Evolutionary conservation across 2,888 invertebrate species (phyloP).

Genomic region (Eueremaeus valkanovi): DNA sequence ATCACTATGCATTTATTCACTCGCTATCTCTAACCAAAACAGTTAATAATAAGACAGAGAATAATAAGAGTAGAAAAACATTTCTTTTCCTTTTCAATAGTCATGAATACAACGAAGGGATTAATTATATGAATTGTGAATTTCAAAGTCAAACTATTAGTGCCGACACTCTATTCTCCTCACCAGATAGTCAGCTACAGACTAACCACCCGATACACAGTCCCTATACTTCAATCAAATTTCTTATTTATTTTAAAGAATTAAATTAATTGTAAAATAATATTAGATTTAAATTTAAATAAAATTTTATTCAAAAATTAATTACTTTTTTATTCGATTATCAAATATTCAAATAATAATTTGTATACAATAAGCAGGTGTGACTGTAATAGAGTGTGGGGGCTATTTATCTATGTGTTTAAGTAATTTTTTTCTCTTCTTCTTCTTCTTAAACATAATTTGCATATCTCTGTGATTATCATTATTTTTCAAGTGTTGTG

Average conservation of each 20-base stretch:
- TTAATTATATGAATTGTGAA: neutral
- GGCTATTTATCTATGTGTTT: neutral
- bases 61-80: neutral
- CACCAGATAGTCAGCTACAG: too few relatives aligned
- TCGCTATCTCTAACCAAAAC: neutral
- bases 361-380: neutral
- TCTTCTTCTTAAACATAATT: neutral
- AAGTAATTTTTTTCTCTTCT: neutral
- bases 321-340: too few relatives aligned
- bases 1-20: neutral
- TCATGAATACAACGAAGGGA: neutral
- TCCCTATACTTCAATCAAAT: too few relatives aligned
- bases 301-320: too few relatives aligned
- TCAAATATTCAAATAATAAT: too few relatives aligned
- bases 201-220: too few relatives aligned
- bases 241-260: too few relatives aligned
- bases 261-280: too few relatives aligned
- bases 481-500: neutral
- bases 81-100: neutral
- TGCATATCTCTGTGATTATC: neutral
- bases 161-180: neutral
- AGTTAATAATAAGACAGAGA: neutral
- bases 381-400: neutral
- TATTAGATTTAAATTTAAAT: too few relatives aligned
- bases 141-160: neutral